Evolutionary conservation across 2,888 invertebrate species (phyloP).

Genomic region (Drosophila paranaensis): DNA sequence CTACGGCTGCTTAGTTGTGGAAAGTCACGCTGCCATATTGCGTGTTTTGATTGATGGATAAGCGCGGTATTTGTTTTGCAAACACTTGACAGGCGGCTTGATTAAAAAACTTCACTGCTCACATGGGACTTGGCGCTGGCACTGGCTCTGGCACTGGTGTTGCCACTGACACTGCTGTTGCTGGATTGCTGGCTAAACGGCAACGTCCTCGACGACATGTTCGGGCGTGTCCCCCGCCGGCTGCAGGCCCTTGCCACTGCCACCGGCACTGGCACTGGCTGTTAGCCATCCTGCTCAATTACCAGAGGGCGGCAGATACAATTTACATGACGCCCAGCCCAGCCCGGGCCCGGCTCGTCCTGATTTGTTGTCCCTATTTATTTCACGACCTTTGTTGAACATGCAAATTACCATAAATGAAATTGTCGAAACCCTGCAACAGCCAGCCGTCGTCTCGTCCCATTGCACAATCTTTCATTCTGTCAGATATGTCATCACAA

Average conservation of each 20-base stretch:
- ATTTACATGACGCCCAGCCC: constrained; percentile 61
- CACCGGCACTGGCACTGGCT: neutral
- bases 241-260: neutral
- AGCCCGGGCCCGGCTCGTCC: constrained; percentile 44
- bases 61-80: constrained; percentile 79
- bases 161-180: constrained; percentile 4
- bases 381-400: constrained; percentile 80
- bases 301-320: constrained; percentile 64
- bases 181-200: constrained; percentile 23
- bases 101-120: constrained; percentile 85
- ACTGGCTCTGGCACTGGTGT: constrained; percentile 1
- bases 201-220: constrained; percentile 63
- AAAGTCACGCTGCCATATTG: constrained; percentile 68
- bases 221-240: constrained; percentile 62
- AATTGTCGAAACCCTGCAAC: constrained; percentile 61
- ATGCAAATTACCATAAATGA: constrained; percentile 83
- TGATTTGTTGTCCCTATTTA: constrained; percentile 74
- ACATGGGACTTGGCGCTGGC: constrained; percentile 80
- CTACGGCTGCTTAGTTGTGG: constrained; percentile 44
- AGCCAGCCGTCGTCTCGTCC: constrained; percentile 20
- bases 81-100: constrained; percentile 84
- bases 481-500: constrained; percentile 74
- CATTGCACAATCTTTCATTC: constrained; percentile 65
- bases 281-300: constrained; percentile 58
- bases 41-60: constrained; percentile 82